A percentile compares a stretch with the other conserved stretches of the same genome.
phyloP scores from a whole-genome alignment of 2,888 invertebrate genomes.

The Liopterus haemorrhoidalis region DNA sequence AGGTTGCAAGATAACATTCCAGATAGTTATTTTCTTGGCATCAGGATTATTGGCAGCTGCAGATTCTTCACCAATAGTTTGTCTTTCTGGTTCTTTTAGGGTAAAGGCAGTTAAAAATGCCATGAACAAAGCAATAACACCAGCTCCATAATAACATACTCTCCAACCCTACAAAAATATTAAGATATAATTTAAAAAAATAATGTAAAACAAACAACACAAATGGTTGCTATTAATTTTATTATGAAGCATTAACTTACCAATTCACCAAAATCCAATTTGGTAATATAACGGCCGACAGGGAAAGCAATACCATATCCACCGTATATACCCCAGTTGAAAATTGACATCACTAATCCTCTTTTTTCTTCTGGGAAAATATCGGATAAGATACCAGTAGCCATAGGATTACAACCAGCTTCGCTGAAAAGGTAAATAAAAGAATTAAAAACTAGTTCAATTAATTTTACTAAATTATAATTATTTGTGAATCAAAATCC shows the following conservation, averaged over 20 bases:
- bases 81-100: conserved; percentile 68
- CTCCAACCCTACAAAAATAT: conserved; percentile 65
- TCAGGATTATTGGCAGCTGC: conserved; percentile 35
- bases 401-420: conserved; percentile 80
- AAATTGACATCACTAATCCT: conserved; percentile 84
- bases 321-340: conserved; percentile 94
- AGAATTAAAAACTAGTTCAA: too few relatives aligned
- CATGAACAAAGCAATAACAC: conserved; percentile 67
- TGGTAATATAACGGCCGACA: conserved; percentile 78
- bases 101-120: conserved; percentile 68
- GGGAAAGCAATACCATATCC: conserved; percentile 91
- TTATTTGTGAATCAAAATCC: too few relatives aligned
- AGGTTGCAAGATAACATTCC: conserved; percentile 73
- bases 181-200: conserved; percentile 2
- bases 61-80: conserved; percentile 62
- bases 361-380: conserved; percentile 75
- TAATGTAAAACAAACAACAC: not conserved
- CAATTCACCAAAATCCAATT: conserved; percentile 65
- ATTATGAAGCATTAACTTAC: conserved; percentile 45
- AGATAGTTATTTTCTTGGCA: conserved; percentile 56
- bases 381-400: conserved; percentile 77
- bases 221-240: too few relatives aligned
- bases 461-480: too few relatives aligned
- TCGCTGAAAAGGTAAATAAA: too few relatives aligned
- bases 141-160: conserved; percentile 73